These are phyloP conservation scores for Eulemur macaco DNA, from an alignment of 2,113 vertebrate species.

Conservation along the genomic window DNA sequence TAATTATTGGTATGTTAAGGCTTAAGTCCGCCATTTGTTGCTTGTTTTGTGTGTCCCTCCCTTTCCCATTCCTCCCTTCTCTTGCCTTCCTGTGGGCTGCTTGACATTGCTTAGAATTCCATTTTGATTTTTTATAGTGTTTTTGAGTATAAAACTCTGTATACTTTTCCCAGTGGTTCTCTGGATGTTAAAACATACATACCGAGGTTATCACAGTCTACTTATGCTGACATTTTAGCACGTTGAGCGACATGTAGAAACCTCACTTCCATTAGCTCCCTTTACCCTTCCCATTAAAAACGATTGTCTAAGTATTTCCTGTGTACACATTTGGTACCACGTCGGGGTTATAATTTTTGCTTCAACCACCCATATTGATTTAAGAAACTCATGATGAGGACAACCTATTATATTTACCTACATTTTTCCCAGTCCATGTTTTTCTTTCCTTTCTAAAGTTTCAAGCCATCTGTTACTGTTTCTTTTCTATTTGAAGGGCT, in stretches of 20 bases:
- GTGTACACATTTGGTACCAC: accelerated
- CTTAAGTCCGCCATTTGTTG: not conserved
- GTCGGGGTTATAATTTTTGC: not conserved
- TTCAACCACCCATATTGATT: not conserved
- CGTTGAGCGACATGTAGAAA: not conserved
- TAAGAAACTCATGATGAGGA: not conserved
- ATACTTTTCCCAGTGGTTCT: not conserved
- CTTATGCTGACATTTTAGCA: not conserved
- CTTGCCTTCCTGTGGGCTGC: not conserved
- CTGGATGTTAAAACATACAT: too few species aligned
- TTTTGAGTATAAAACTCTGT: not conserved
- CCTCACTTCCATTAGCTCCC: not conserved
- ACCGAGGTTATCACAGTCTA: not conserved
- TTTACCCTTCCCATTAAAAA: not conserved
- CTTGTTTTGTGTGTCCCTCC: not conserved
- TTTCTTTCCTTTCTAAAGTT: not conserved
- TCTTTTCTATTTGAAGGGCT: not conserved
- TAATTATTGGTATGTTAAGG: not conserved
- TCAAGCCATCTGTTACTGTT: not conserved
- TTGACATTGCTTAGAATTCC: not conserved
- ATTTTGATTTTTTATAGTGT: not conserved
- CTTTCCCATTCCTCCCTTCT: not conserved
- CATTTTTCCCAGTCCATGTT: not conserved
- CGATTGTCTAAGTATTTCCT: not conserved
- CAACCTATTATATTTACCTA: accelerated